Percentiles rank a stretch among this genome's conserved stretches.
Conservation (phyloP, 2,113 vertebrate species). For the Camelus bactrianus region DNA sequence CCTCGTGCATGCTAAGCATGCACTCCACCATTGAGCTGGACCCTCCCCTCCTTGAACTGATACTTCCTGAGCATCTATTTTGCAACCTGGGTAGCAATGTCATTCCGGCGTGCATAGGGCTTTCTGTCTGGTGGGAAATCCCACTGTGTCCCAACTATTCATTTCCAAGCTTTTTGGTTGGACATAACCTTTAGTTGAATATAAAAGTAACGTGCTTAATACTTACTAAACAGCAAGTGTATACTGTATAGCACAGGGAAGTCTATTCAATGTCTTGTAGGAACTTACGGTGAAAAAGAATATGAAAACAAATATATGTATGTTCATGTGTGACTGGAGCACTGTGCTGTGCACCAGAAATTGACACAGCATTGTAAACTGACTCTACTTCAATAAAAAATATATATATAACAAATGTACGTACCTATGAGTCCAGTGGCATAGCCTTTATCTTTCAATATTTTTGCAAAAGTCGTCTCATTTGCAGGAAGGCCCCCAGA, state of each 20-base stretch:
- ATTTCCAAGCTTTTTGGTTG: background rate
- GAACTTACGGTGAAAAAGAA: too few relatives aligned
- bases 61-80: background rate
- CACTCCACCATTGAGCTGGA: too few relatives aligned
- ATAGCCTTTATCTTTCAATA: constrained; percentile 85
- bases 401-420: background rate
- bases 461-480: constrained; percentile 87
- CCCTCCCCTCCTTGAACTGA: background rate
- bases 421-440: constrained; percentile 87
- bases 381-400: too few relatives aligned
- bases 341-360: too few relatives aligned
- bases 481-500: constrained; percentile 87
- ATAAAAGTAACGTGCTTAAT: too few relatives aligned
- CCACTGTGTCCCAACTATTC: background rate
- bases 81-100: fast-evolving
- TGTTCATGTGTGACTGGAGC: too few relatives aligned
- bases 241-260: too few relatives aligned
- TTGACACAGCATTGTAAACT: too few relatives aligned
- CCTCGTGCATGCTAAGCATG: too few relatives aligned
- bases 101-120: fast-evolving
- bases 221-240: too few relatives aligned
- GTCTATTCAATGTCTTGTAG: too few relatives aligned
- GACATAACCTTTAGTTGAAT: background rate
- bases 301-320: too few relatives aligned
- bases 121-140: background rate